A percentile compares a stretch with the other conserved stretches of the same genome.
Conservation (phyloP, 1,140 invertebrate species). For the Bombus balteatus region DNA sequence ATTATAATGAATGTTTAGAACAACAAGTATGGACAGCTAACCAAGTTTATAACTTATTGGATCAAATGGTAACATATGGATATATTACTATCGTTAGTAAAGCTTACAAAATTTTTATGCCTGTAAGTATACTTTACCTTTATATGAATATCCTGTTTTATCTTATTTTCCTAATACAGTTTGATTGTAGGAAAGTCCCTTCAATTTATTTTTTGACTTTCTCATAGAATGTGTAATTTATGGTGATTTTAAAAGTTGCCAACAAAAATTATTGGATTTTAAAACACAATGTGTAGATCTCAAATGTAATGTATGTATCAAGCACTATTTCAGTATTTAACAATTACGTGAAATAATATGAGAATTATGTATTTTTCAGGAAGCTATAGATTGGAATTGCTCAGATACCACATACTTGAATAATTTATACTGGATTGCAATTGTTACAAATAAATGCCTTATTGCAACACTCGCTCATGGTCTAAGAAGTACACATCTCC, state of each 20-base stretch:
- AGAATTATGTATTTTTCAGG: conserved; percentile 63
- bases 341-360: conserved; percentile 20
- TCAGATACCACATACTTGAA: conserved; percentile 71
- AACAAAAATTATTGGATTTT: conserved; percentile 70
- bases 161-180: conserved; percentile 43
- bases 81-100: conserved; percentile 84
- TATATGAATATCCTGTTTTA: conserved; percentile 50
- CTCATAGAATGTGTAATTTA: conserved; percentile 74
- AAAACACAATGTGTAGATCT: conserved; percentile 68
- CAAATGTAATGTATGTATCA: conserved; percentile 69
- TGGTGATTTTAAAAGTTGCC: conserved; percentile 72
- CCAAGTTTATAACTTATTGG: conserved; percentile 82
- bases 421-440: conserved; percentile 83
- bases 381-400: conserved; percentile 76
- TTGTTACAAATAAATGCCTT: conserved; percentile 83
- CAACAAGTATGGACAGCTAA: conserved; percentile 75
- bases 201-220: conserved; percentile 73
- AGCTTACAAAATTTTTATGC: conserved; percentile 86
- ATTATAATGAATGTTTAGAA: conserved; percentile 77
- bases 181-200: conserved; percentile 25
- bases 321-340: conserved; percentile 72
- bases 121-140: conserved; percentile 80
- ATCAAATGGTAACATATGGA: conserved; percentile 81
- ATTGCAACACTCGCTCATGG: conserved; percentile 82
- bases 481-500: conserved; percentile 83